Percentiles rank a stretch among this genome's conserved stretches.
Conservation (phyloP, 1,140 invertebrate species). For the Ostrea edulis region DNA sequence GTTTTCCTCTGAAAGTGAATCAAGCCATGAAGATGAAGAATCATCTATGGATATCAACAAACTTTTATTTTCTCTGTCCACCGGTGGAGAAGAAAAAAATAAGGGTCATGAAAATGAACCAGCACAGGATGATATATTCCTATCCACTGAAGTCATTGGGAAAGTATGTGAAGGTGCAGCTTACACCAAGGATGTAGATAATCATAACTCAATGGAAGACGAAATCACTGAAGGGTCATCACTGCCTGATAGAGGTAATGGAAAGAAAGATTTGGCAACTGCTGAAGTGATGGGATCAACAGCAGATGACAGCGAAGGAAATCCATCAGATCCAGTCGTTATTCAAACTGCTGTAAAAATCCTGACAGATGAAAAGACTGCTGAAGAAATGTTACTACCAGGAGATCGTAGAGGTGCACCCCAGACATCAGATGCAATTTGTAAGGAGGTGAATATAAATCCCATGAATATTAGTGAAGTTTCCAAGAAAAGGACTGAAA, state of each 20-base stretch:
- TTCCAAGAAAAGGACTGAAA: background rate
- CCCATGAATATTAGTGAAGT: background rate
- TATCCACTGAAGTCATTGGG: background rate
- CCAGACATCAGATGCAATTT: background rate
- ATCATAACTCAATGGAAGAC: background rate
- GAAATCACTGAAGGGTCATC: background rate
- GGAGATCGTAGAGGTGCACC: background rate
- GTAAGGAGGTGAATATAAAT: background rate
- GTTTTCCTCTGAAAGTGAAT: conserved; percentile 8
- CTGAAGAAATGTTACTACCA: background rate
- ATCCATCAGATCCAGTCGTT: background rate
- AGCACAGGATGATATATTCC: background rate
- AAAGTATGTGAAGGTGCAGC: background rate
- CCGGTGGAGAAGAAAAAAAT: background rate
- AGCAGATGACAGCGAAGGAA: background rate
- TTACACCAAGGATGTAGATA: background rate
- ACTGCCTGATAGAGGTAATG: background rate
- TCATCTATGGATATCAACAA: background rate
- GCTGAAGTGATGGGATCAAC: background rate
- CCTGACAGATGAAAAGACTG: background rate
- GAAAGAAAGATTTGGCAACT: background rate
- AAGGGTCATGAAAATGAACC: background rate
- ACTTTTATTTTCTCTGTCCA: background rate
- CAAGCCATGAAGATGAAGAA: background rate
- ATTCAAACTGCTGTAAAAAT: background rate